phyloP scores from a whole-genome alignment of 2,888 invertebrate genomes.

The Drosophila bunnanda region DNA sequence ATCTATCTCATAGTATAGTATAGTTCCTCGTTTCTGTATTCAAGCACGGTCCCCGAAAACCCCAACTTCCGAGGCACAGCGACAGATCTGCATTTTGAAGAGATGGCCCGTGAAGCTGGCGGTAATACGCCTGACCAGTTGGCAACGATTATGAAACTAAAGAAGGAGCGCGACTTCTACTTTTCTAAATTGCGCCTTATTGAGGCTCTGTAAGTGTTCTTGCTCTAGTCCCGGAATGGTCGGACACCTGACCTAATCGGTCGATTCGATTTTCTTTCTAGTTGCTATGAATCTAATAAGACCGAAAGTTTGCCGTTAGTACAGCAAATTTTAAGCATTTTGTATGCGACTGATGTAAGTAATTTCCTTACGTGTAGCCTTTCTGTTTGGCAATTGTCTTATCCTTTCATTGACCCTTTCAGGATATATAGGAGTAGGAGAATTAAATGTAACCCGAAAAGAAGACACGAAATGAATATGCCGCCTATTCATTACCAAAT shows the following conservation, averaged over 20 bases:
- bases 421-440: slow-evolving; percentile 89
- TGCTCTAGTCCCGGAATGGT: neutral
- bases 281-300: slow-evolving; percentile 96
- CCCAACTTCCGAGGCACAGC: slow-evolving; percentile 46
- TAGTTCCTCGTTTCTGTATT: slow-evolving; percentile 19
- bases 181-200: slow-evolving; percentile 99
- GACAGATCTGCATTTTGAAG: slow-evolving; percentile 62
- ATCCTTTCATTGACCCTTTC: slow-evolving; percentile 72
- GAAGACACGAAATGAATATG: no score
- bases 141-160: neutral
- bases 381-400: neutral
- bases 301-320: slow-evolving; percentile 91
- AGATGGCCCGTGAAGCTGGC: neutral
- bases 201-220: slow-evolving; percentile 90
- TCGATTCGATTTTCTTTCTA: slow-evolving; percentile 49
- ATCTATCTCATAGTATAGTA: no score
- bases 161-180: slow-evolving; percentile 98
- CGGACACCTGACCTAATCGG: neutral
- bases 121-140: neutral
- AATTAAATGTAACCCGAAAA: no score
- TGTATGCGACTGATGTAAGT: slow-evolving; percentile 98
- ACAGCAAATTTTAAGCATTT: slow-evolving; percentile 96
- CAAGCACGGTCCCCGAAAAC: slow-evolving; percentile 80
- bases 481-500: no score
- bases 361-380: neutral